Percentiles rank a stretch among this genome's conserved stretches.
phyloP scores from a whole-genome alignment of 2,888 invertebrate species.

The Noctua fimbriata region DNA sequence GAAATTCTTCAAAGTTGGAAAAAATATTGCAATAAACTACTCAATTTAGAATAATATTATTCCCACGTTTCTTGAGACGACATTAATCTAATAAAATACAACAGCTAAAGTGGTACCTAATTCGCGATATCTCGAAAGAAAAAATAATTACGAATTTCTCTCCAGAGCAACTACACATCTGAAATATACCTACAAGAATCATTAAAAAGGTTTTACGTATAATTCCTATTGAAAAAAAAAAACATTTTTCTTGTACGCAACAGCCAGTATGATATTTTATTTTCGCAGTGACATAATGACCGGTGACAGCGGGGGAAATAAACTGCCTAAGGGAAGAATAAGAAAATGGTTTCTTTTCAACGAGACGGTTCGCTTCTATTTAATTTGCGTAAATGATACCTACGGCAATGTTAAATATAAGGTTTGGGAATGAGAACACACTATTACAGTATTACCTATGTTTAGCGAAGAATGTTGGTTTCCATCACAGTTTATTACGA shows the following conservation, averaged over 20 bases:
- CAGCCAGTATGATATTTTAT: conserved; percentile 72
- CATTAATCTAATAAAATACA: conserved; percentile 23
- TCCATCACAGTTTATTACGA: conserved; percentile 11
- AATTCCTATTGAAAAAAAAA: conserved; percentile 60
- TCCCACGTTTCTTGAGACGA: conserved; percentile 6
- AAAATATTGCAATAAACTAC: conserved; percentile 3
- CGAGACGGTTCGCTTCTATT: conserved; percentile 77
- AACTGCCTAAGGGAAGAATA: conserved; percentile 80
- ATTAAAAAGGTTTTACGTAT: conserved; percentile 57
- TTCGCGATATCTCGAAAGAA: conserved; percentile 3
- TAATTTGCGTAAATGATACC: conserved; percentile 80
- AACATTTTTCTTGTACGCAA: conserved; percentile 61
- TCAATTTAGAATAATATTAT: conserved; percentile 20
- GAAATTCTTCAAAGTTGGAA: conserved; percentile 2
- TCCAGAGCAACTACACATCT: conserved; percentile 18
- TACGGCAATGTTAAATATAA: conserved; percentile 68
- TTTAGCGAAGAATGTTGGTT: conserved; percentile 7
- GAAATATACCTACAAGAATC: conserved; percentile 36
- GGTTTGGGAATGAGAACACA: conserved; percentile 57
- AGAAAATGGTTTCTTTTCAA: conserved; percentile 79
- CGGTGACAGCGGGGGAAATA: conserved; percentile 81
- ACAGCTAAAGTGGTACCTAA: conserved; percentile 8
- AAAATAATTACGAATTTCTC: conserved; percentile 7
- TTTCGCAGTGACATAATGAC: conserved; percentile 81
- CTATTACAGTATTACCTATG: conserved; percentile 31